Base-by-base conservation (phyloP, 2,888 invertebrate species). In the Himalopsyche anomala region DNA sequence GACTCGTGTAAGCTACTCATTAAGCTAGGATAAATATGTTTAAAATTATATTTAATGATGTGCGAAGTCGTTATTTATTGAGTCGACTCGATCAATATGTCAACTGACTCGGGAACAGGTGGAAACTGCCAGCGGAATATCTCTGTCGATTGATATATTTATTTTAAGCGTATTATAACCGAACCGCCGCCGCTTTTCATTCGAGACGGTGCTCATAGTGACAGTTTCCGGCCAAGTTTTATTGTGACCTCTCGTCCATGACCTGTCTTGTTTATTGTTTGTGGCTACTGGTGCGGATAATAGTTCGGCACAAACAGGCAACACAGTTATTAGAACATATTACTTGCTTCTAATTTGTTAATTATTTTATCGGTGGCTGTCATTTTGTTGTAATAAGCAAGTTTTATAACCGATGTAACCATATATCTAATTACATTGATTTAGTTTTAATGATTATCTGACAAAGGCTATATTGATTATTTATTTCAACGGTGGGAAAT, bases 261-360 rank as follows among this genome's bases (percentile, higher is more conserved):
- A 74, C 74, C 74, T 74, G 36, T 74, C 74, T 74, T 74, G 28
- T 74, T 74, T 36, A 74, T 74, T 74, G 74, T 74, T 74, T 74
- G 74, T 36, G 74, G 5, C 38, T 12, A 74, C 28, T 74, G 74
- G 38, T 36, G 74, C 74, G 74, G 74, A 74, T 38, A 74, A 74
- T 74, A 74, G 74, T 74, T 74, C 74, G 12, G 38, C 74, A 3
- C 36, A 74, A 74, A 15, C 8, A 74, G 38, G 74, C 12, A 74
- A 38, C 19, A 74, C 12, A 74, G 74, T 36, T 74, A 74, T 28
- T 12, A 51, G 15, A 51, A 51, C 12, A 51, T 51, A 15, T 51
- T 5, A 51, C 51, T 15, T 2, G 51, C 51, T 51, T 51, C 51
- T 0, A 15, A 15, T 51, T 51, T 15, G 51, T 15, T 6, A 11